Base-by-base conservation (phyloP, 2,888 invertebrate species). In the Octodonta nipae region DNA sequence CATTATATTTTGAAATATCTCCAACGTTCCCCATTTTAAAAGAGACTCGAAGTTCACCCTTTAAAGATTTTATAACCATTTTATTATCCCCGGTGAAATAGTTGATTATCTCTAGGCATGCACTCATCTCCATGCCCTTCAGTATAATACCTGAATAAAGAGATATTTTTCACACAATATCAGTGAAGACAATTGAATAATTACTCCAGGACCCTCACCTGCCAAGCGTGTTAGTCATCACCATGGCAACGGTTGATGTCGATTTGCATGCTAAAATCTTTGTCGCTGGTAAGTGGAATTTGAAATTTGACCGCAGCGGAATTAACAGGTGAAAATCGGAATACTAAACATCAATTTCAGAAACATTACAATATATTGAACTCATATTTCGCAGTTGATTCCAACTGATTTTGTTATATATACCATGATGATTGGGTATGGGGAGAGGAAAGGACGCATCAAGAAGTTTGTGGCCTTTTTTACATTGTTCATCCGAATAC, bases 101-200 rank as follows among this genome's bases (percentile, higher is more conserved):
- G 40, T 41, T 43, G 45, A 45, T 45, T 45, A 45, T 40, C 40
- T 33, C 30, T 30, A 36, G 39, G 34, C 39, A 22, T 22, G 22
- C 11, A 22, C 22, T 22, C 22, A 11, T 22, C 22, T 22, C 22
- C 11, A n/a, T 22, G 22, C 10, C 22, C 22, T 38, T 36, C 38
- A 36, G 39, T 38, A 37, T 32, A 36, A 40, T 42, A 45, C 48
- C 44, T 43, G 45, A 42, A 41, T 39, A 43, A 41, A 38, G 41
- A 38, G 46, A 46, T 49, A 47, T 47, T 45, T 47, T 46, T 46
- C 46, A 42, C 45, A 43, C 46, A 47, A 50, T 48, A 49, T 49
- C 42, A 46, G 46, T 38, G 36, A 49, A 52, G 56, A 57, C 56
- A 58, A 59, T 58, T 48, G 55, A 52, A 54, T 56, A 56, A 56